A percentile compares a stretch with the other conserved stretches of the same genome.
These are phyloP conservation scores for Stomatorhinus ivindoensis DNA, from an alignment of 2,113 vertebrate species.

Conservation along the genomic window DNA sequence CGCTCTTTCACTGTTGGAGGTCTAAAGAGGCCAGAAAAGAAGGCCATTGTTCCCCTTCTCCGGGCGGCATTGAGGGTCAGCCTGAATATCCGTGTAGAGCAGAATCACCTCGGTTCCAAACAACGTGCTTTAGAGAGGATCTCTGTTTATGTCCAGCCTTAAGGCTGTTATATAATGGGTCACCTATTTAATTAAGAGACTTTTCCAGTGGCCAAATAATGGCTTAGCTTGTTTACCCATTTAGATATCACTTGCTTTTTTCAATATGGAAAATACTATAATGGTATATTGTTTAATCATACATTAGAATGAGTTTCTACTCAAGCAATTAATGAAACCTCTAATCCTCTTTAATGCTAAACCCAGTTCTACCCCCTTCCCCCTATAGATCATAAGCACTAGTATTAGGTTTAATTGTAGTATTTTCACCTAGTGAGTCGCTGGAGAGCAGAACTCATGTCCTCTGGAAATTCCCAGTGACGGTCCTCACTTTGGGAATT, in stretches of 20 bases:
- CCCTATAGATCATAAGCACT: neutral
- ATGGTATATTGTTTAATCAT: neutral
- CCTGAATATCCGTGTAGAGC: slow-evolving; percentile 3
- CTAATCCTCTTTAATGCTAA: neutral
- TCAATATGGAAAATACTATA: neutral
- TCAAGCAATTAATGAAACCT: neutral
- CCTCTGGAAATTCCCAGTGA: neutral
- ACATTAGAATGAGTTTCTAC: neutral
- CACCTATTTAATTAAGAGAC: neutral
- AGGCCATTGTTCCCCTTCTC: neutral
- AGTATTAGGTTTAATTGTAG: neutral
- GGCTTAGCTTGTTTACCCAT: neutral
- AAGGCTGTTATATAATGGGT: neutral
- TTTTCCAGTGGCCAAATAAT: neutral
- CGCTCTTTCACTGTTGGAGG: slow-evolving; percentile 8
- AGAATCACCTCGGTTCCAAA: neutral
- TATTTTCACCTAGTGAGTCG: neutral
- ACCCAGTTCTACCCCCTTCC: neutral
- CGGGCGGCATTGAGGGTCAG: neutral
- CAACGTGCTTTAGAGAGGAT: neutral
- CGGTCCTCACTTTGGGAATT: neutral
- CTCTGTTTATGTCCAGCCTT: neutral
- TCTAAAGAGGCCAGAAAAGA: neutral
- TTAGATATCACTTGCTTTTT: neutral
- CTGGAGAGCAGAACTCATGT: neutral